These are phyloP conservation scores for Tapirus indicus DNA, from an alignment of 2,797 vertebrate species.

Conservation along the genomic window DNA sequence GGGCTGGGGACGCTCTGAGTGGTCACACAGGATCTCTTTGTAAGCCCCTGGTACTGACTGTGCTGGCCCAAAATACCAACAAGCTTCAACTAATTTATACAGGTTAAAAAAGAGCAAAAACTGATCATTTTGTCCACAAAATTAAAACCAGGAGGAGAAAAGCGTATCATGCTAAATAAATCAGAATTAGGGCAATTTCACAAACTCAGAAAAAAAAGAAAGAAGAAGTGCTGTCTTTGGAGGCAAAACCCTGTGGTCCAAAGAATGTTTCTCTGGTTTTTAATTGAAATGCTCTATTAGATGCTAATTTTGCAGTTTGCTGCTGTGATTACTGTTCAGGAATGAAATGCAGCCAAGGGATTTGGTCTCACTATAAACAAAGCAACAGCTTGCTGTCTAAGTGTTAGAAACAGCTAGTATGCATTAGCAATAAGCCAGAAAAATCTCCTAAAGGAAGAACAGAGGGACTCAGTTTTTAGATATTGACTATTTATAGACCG, in stretches of 20 bases:
- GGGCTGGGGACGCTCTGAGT: background rate
- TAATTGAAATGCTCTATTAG: background rate
- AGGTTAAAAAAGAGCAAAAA: background rate
- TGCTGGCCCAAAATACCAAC: background rate
- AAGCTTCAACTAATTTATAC: background rate
- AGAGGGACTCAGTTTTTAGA: background rate
- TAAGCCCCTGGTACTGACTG: background rate
- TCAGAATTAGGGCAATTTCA: slow-evolving; percentile 40
- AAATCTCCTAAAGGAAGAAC: background rate
- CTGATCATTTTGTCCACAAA: background rate
- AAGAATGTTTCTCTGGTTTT: slow-evolving; percentile 8
- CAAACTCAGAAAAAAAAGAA: background rate
- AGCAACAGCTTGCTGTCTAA: background rate
- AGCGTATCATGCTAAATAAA: background rate
- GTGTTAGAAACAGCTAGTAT: background rate
- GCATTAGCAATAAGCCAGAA: background rate
- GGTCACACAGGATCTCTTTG: background rate
- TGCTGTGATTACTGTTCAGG: background rate
- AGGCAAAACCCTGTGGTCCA: background rate
- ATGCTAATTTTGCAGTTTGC: slow-evolving; percentile 40
- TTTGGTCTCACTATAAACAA: slow-evolving; percentile 58
- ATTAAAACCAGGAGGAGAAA: background rate
- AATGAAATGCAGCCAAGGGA: slow-evolving; percentile 33
- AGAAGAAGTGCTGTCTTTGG: background rate
- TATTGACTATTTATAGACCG: background rate